Evolutionary conservation across 2,113 vertebrate genomes (phyloP).

Genomic region (Epinephelus lanceolatus): DNA sequence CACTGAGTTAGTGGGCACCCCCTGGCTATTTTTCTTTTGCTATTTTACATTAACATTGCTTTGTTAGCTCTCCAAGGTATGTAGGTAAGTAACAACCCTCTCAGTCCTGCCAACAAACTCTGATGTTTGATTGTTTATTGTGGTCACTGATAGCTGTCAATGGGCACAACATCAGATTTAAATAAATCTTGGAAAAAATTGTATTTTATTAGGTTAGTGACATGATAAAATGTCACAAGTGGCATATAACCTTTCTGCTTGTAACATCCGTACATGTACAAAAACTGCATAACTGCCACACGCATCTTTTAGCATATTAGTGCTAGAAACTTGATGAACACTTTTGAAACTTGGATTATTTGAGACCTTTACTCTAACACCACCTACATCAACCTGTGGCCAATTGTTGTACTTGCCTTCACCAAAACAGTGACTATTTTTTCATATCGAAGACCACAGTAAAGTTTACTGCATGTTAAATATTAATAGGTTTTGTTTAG

Average conservation of each 20-base stretch:
- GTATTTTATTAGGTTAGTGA: neutral
- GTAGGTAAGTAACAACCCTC: no score
- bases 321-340: no score
- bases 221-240: neutral
- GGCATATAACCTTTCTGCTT: neutral
- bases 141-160: neutral
- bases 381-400: no score
- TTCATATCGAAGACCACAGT: neutral
- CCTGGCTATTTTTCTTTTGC: neutral
- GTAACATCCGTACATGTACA: no score
- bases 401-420: no score
- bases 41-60: neutral
- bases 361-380: no score
- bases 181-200: neutral
- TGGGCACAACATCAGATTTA: neutral
- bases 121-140: neutral
- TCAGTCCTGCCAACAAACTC: neutral
- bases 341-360: no score
- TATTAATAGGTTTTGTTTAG: neutral
- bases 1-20: no score
- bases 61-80: neutral
- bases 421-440: no score
- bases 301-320: no score
- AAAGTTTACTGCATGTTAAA: neutral
- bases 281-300: no score